Evolutionary conservation across 1,140 invertebrate species (phyloP), one percentile per base, ranked within the genome.

Genomic region (Littorina saxatilis): DNA sequence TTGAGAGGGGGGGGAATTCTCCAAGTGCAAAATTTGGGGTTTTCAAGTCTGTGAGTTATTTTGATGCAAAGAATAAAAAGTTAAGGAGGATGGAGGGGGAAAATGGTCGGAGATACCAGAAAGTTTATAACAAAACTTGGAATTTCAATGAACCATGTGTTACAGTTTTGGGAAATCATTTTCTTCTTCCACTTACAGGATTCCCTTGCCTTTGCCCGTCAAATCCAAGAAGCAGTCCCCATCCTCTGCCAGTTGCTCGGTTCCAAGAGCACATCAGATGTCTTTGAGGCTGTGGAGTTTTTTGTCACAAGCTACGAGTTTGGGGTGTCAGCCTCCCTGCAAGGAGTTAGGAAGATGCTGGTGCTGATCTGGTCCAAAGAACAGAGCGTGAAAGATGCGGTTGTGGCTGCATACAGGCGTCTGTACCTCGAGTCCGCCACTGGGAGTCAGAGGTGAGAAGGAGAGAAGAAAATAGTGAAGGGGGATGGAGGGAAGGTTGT

Each of bases 241-340:
- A 86, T 95, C 9, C 94, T 96, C 20, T 95, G 95, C 85, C 93
- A 95, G 20, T 91, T 97, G 84, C 92, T 98, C 2, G 94, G 95
- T 85, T 97, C 96, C 0, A 95, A 95, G 86, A 95, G 94, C 81
- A 93, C 94, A 0, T 94, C 95, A 0, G 97, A 98, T 91, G 95
- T 97, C 0, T 94, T 95, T 52, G 97, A 98, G 92, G 95, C 97
- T 0, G 95, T 97, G 61, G 95, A 96, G 73, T 96, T 98, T 88
- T 96, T 98, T 83, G 96, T 96, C 0, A 95, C 95, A 1, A 90
- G 90, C 50, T 96, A 95, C 88, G 94, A 96, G 87, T 97, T 97
- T 90, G 95, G 95, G 72, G 94, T 98, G 23, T 93, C 94, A 55
- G 95, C 95, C 11, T 95, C 96, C 17, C 94, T 95, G 86, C 70